Evolutionary conservation across 2,888 invertebrate genomes (phyloP), one percentile per base, ranked within the genome.

Genomic region (Microctonus hyperodae): DNA sequence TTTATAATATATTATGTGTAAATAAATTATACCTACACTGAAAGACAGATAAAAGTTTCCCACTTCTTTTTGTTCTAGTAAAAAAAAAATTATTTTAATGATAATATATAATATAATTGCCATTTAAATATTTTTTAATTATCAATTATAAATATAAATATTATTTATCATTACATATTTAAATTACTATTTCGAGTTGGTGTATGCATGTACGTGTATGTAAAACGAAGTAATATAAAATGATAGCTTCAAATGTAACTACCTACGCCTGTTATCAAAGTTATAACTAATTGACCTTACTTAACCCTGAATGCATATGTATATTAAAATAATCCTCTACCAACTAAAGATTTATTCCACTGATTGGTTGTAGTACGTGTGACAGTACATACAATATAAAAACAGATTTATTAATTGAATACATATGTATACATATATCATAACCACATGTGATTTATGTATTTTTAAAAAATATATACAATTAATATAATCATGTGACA

Each of bases 221-320:
- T 16, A 44, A 44, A 4, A 7, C 16, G 44, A n/a, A 16, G 44
- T 6, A 44, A 44, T 44, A 7, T 28, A 7, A 56, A 56, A 20
- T 56, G 40, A n/a, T 44, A 22, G n/a, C 23, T 40, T 58, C 63
- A 62, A 66, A 51, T 63, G 67, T 61, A 50, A 68, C 75, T 58
- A 64, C 71, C 73, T 69, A 75, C 74, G 72, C 59, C 70, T 70
- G 65, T 74, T 73, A 75, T 75, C 73, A 73, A 69, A 70, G 70
- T 74, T 70, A 73, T 72, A 75, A 74, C 71, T 67, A 78, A 78
- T 79, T 76, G 74, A 76, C 75, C 76, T 73, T 75, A 72, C 68
- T 78, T 77, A 76, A 78, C 74, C 72, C 69, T 65, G 64, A 58
- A 35, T 58, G 44, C 65, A 67, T 70, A 20, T 28, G n/a, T n/a